Evolutionary conservation across 2,797 vertebrate genomes (phyloP).

Genomic region (Merluccius polli): DNA sequence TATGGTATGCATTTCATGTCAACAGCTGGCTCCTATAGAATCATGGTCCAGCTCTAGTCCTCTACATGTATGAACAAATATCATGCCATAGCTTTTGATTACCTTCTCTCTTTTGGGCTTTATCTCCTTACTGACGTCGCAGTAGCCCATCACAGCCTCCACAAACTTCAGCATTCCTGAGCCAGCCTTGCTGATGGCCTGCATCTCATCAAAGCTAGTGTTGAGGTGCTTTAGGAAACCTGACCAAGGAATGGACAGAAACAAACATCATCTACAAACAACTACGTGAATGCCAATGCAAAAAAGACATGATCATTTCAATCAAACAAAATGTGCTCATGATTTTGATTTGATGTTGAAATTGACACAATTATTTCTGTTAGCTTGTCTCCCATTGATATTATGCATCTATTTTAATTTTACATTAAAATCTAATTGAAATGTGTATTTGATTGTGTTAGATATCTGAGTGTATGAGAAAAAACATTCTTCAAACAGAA

Average conservation of each 20-base stretch:
- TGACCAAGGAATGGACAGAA: slow-evolving; percentile 44
- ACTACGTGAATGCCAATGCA: neutral
- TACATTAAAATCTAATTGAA: too few species aligned
- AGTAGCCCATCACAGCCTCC: slow-evolving; percentile 92
- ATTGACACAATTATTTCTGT: neutral
- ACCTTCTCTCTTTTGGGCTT: slow-evolving; percentile 97
- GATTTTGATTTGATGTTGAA: neutral
- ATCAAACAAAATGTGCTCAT: neutral
- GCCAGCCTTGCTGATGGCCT: slow-evolving; percentile 90
- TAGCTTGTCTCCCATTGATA: slow-evolving; percentile 2
- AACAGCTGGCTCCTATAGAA: neutral
- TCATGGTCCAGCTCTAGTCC: neutral
- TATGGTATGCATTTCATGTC: neutral
- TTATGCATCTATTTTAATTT: neutral
- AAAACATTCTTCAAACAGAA: neutral
- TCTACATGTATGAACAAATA: too few species aligned
- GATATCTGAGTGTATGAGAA: neutral
- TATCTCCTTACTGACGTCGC: slow-evolving; percentile 86
- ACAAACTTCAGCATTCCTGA: slow-evolving; percentile 96
- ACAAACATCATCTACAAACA: neutral
- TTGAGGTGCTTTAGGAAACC: slow-evolving; percentile 84
- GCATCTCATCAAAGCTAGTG: slow-evolving; percentile 88
- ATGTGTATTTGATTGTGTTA: neutral
- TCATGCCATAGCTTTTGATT: slow-evolving; percentile 1
- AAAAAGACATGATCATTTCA: neutral